Evolutionary conservation across 2,797 vertebrate species (phyloP), one percentile per base, ranked within the genome.

Genomic region (Molothrus aeneus): DNA sequence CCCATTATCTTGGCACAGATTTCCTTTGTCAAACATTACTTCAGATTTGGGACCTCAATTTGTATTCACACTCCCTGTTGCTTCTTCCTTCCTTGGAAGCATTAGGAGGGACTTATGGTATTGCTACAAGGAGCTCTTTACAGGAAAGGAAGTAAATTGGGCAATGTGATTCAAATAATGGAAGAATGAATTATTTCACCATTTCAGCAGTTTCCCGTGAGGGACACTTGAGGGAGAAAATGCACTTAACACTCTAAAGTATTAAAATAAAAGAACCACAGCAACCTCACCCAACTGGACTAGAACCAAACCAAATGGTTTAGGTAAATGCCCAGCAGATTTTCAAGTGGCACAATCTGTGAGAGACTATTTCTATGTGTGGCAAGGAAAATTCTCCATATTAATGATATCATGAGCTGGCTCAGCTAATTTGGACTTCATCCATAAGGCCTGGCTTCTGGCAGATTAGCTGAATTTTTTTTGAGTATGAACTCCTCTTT

Each of bases 181-280:
- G 69, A 92, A 93, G 82, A 95, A 95, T 85, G 73, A 90, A 90
- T 77, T 84, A 95, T 95, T 96, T 90, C 94, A 92, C 48, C 83
- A 80, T 90, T 92, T 94, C 59, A 86, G 60, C 47, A 51, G 43
- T 77, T 94, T 85, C 86, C 93, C 60, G 15, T 60, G 92, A 88
- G 93, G 68, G 51, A 73, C 40, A 50, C 31, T 66, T 4, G 51
- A 89, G 80, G 80, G 78, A 64, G 60, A 95, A 91, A 95, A 96
- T 64, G 88, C 86, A 95, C 71, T 95, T 95, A 95, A 92, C 68
- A 59, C 88, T 92, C 68, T 80, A 34, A 95, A 94, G 84, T 87
- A 93, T 86, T 88, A 74, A 90, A 94, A 89, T 85, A 86, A 95
- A 88, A 75, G 83, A 96, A 82, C 86, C 80, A 93, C 90, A 95